Evolutionary conservation across 2,888 invertebrate species (phyloP), one percentile per base, ranked within the genome.

Genomic region (Julus scanicus): DNA sequence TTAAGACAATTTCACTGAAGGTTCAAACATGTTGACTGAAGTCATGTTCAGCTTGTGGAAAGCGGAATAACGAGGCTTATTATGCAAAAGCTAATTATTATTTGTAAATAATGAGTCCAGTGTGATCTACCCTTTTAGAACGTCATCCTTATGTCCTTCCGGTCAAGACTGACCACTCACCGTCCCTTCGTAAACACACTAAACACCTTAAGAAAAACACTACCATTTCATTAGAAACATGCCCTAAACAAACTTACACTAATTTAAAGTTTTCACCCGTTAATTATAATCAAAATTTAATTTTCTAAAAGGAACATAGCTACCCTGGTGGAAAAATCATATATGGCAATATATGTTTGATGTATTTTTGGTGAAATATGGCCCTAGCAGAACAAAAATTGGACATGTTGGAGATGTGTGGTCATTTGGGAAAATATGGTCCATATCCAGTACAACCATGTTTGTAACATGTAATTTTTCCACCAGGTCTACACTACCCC

Each of bases 21-120:
- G n/a, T 20, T 63, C 6, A 1, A n/a, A 63, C 63, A 63, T 63
- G 63, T 63, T 53, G 17, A n/a, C n/a, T 20, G 63, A 63, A 1
- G n/a, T 63, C 63, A 63, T 17, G 63, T 17, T 63, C 63, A 63
- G 63, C 20, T n/a, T 20, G 63, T 5, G n/a, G 63, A 63, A 63
- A 17, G 63, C 20, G 63, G 63, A 63, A 63, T 63, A 6, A 63
- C 5, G 63, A 63, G 63, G 63, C 63, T 63, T 63, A 63, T 63
- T 63, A 63, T 63, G 63, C 63, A 63, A 63, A 53, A 63, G 63
- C 63, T 63, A 63, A n/a, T 20, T 63, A 63, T 63, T 63, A 63
- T 63, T 63, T 63, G 63, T 63, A 63, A 63, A 63, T 63, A 63
- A n/a, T n/a, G 63, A 63, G 63, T 63, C 63, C 63, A 63, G 63